Evolutionary conservation across 2,888 invertebrate species (phyloP).

Genomic region (Notocelia uddmanniana): DNA sequence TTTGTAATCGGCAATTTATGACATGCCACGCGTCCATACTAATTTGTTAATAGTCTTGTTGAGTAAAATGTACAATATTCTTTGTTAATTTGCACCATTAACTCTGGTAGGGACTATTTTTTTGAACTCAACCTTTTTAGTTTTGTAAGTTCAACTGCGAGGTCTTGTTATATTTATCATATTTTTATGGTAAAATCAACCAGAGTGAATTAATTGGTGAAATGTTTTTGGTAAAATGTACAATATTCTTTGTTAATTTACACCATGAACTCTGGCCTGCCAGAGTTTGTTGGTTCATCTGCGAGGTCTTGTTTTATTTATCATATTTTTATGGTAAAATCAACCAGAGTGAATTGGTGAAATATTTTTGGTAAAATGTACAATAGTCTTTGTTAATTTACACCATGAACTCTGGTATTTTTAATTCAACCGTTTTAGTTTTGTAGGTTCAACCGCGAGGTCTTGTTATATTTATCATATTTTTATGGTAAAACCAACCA

Average conservation of each 20-base stretch:
- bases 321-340: no score
- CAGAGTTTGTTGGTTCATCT: no score
- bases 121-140: background rate
- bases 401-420: background rate
- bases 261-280: no score
- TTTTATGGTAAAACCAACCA: no score
- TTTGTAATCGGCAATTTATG: no score
- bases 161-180: background rate
- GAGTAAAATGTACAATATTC: background rate
- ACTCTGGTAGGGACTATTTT: background rate
- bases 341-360: no score
- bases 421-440: background rate
- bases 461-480: background rate
- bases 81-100: background rate
- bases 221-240: no score
- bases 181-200: no score
- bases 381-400: slow-evolving; percentile 2
- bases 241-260: no score
- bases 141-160: background rate
- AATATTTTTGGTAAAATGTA: background rate
- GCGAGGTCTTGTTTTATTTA: no score
- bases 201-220: no score
- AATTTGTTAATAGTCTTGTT: background rate
- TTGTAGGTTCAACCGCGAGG: background rate
- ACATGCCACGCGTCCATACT: background rate